Evolutionary conservation across 2,797 vertebrate species (phyloP).

Genomic region (Sternarchorhynchus goeldii): DNA sequence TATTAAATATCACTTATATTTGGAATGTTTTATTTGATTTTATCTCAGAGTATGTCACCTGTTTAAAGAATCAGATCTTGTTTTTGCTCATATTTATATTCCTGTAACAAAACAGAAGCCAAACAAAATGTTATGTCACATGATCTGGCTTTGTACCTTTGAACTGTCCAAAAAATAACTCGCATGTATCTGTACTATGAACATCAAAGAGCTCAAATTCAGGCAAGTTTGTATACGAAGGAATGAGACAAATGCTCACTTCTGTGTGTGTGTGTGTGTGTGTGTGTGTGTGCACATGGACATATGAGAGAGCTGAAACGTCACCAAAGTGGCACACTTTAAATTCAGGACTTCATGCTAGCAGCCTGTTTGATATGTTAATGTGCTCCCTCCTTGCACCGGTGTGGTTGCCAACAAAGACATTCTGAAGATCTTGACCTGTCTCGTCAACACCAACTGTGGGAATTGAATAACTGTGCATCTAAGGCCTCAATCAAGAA

Average conservation of each 20-base stretch:
- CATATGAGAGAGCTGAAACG: conserved; percentile 50
- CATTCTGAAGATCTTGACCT: conserved; percentile 36
- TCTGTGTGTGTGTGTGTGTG: conserved; percentile 3
- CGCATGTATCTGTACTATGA: conserved; percentile 31
- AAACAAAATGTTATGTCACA: not conserved
- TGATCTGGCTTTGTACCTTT: not conserved
- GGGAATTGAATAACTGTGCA: conserved; percentile 49
- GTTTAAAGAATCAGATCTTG: not conserved
- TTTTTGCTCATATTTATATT: not conserved
- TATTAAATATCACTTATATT: not conserved
- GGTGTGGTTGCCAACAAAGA: conserved; percentile 68
- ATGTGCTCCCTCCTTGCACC: conserved; percentile 81
- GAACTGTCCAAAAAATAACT: conserved; percentile 11
- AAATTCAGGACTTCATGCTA: conserved; percentile 72
- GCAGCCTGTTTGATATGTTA: conserved; percentile 80
- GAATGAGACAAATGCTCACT: conserved; percentile 36
- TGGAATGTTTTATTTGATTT: not conserved
- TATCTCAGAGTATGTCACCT: too few relatives aligned
- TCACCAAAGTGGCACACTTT: conserved; percentile 76
- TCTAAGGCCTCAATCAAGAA: conserved; percentile 44
- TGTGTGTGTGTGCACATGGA: not conserved
- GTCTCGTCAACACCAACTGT: conserved; percentile 36
- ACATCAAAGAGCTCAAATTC: conserved; percentile 47
- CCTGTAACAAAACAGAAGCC: not conserved
- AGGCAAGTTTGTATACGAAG: conserved; percentile 5